Conservation (phyloP, 2,888 invertebrate genomes). For the Gisinianus flammeolus region DNA sequence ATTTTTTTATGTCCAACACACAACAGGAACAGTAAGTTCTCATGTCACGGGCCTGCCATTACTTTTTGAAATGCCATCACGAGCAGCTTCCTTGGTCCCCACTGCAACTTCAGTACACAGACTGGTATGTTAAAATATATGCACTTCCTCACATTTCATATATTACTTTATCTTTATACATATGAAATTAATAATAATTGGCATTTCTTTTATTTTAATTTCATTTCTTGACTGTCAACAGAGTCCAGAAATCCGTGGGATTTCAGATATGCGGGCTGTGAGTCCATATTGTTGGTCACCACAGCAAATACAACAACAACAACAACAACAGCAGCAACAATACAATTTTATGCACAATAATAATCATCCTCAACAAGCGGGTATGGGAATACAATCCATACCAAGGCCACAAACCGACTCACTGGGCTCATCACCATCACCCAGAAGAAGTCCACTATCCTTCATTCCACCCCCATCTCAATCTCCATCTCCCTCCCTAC, state of each 20-base stretch:
- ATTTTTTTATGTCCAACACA: no score
- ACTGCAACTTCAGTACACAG: slow-evolving; percentile 51
- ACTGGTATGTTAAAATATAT: slow-evolving; percentile 37
- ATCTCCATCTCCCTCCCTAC: slow-evolving; percentile 20
- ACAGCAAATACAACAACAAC: slow-evolving; percentile 6
- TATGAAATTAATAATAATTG: background rate
- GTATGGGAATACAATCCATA: slow-evolving; percentile 9
- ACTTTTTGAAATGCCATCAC: slow-evolving; percentile 53
- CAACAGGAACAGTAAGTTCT: slow-evolving; percentile 51
- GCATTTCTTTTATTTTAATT: background rate
- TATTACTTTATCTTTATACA: background rate
- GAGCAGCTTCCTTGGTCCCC: slow-evolving; percentile 54
- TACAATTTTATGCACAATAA: background rate
- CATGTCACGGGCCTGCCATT: slow-evolving; percentile 57
- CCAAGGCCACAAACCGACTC: slow-evolving; percentile 28
- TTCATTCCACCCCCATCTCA: background rate
- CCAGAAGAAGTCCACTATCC: slow-evolving; percentile 20
- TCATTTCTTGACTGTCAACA: slow-evolving; percentile 7
- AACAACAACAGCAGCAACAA: slow-evolving; percentile 10
- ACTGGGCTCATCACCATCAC: slow-evolving; percentile 20
- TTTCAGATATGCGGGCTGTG: slow-evolving; percentile 45
- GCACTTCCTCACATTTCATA: no score
- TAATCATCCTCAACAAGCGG: slow-evolving; percentile 12
- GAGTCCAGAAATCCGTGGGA: slow-evolving; percentile 51
- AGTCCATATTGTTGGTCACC: slow-evolving; percentile 49